A percentile compares a stretch with the other conserved stretches of the same genome.
phyloP scores from a whole-genome alignment of 1,140 invertebrate genomes.

The Pomacea maculata region DNA sequence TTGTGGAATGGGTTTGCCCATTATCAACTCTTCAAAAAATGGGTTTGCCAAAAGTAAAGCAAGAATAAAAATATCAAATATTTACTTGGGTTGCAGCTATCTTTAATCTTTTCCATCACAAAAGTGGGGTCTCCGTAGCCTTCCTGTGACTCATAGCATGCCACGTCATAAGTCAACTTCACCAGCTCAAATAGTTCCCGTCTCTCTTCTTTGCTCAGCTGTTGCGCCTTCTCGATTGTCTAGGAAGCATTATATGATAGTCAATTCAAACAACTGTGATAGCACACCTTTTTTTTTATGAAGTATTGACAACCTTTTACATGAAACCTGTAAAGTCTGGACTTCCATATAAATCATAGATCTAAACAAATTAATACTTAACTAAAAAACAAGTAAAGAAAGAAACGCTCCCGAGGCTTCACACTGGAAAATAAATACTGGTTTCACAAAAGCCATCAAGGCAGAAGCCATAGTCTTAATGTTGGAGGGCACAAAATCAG shows the following conservation, averaged over 20 bases:
- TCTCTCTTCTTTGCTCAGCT: not conserved
- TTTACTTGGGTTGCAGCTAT: not conserved
- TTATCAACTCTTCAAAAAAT: not conserved
- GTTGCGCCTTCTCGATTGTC: not conserved
- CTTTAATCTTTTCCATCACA: conserved; percentile 5
- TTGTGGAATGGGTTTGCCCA: not conserved
- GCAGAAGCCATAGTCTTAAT: too few species aligned
- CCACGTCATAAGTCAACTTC: conserved; percentile 10
- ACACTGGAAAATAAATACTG: not conserved
- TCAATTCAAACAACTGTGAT: too few species aligned
- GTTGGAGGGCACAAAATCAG: too few species aligned
- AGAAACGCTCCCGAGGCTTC: not conserved
- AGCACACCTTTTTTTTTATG: too few species aligned
- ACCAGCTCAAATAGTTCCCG: conserved; percentile 13
- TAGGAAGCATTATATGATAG: not conserved
- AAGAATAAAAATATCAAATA: not conserved
- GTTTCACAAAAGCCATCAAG: not conserved
- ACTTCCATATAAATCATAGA: not conserved
- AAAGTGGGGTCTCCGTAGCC: conserved; percentile 10
- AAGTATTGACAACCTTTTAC: too few species aligned
- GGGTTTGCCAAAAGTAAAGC: too few species aligned
- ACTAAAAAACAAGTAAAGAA: not conserved
- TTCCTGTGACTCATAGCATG: not conserved
- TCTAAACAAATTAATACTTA: not conserved
- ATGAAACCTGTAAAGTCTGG: too few species aligned